Conservation (phyloP, 1,140 invertebrate genomes). For the Chelonus insularis region DNA sequence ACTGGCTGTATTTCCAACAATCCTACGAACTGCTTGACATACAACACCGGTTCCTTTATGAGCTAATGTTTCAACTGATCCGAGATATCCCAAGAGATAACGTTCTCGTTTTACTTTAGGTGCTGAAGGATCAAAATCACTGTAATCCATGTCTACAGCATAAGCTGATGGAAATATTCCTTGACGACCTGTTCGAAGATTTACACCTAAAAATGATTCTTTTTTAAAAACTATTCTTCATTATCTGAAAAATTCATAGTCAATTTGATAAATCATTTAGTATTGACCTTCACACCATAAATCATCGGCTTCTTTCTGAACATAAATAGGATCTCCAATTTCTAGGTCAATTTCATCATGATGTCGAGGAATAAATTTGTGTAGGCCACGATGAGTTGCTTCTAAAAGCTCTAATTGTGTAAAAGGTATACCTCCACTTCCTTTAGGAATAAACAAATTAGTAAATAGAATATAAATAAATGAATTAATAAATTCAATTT, state of each 20-base stretch:
- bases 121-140: constrained; percentile 86
- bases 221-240: neutral
- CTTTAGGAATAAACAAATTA: constrained; percentile 28
- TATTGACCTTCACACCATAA: constrained; percentile 90
- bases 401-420: constrained; percentile 86
- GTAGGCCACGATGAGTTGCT: constrained; percentile 91
- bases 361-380: constrained; percentile 94
- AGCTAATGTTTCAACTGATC: constrained; percentile 90
- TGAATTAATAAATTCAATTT: neutral
- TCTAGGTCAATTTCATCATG: constrained; percentile 94
- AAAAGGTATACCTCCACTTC: constrained; percentile 71
- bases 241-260: too few species aligned
- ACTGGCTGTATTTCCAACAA: constrained; percentile 69
- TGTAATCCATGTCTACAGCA: constrained; percentile 94
- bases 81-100: constrained; percentile 91
- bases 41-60: constrained; percentile 90
- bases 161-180: constrained; percentile 97
- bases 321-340: constrained; percentile 96
- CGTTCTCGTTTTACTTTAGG: constrained; percentile 84
- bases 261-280: too few species aligned
- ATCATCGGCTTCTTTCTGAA: constrained; percentile 95
- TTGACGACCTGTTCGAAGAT: constrained; percentile 86
- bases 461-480: constrained; percentile 6
- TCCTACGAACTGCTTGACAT: constrained; percentile 84
- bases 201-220: constrained; percentile 71